phyloP scores from a whole-genome alignment of 1,140 invertebrate genomes.

The Aethina tumida region DNA sequence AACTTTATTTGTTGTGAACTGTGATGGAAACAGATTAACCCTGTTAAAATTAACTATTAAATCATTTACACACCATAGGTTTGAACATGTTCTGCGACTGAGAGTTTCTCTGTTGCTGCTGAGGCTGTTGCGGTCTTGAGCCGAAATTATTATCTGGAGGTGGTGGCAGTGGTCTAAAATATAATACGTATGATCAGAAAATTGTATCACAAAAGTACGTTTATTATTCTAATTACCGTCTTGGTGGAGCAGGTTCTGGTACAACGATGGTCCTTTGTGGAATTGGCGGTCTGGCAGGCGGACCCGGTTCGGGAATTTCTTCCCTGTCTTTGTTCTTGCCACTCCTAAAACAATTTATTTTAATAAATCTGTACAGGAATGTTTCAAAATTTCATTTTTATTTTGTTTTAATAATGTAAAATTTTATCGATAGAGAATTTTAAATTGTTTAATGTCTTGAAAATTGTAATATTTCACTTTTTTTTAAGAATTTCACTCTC shows the following conservation, averaged over 20 bases:
- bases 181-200: background rate
- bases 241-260: constrained; percentile 45
- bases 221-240: constrained; percentile 22
- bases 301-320: constrained; percentile 64
- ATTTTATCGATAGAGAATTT: too few species aligned
- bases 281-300: constrained; percentile 72
- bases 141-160: constrained; percentile 32
- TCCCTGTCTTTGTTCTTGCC: constrained; percentile 32
- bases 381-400: too few species aligned
- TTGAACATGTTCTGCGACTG: constrained; percentile 72
- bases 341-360: constrained; percentile 26
- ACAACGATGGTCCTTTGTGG: constrained; percentile 80
- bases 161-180: constrained; percentile 36
- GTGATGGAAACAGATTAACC: constrained; percentile 3
- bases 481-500: too few species aligned
- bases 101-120: constrained; percentile 65
- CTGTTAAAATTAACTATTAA: constrained; percentile 10
- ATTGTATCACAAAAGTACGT: background rate
- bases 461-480: too few species aligned
- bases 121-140: constrained; percentile 34
- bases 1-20: too few species aligned
- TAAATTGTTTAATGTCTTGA: too few species aligned
- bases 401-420: too few species aligned
- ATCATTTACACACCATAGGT: constrained; percentile 52
- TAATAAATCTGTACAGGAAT: too few species aligned